Conservation (phyloP, 2,888 invertebrate genomes). For the Melieria picta region DNA sequence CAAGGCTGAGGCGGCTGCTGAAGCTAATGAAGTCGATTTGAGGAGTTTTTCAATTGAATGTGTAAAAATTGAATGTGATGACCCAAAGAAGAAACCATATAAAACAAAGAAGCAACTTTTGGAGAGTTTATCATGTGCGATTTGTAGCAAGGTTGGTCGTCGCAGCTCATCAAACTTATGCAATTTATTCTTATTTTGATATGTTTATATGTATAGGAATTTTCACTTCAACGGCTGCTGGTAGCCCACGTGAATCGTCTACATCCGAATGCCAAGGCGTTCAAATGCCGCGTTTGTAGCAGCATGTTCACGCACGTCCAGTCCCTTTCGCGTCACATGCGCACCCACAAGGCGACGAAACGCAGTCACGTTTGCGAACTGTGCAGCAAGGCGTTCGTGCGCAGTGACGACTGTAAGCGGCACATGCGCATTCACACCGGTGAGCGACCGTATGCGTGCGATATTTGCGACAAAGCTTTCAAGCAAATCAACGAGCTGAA, state of each 20-base stretch:
- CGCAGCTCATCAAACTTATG: no score
- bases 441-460: conserved; percentile 75
- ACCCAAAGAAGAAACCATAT: no score
- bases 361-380: conserved; percentile 33
- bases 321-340: conserved; percentile 45
- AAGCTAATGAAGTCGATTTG: no score
- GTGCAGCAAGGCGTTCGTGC: conserved; percentile 41
- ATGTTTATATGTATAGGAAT: conserved; percentile 33
- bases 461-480: conserved; percentile 96
- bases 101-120: no score
- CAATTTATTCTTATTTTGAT: no score
- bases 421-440: conserved; percentile 95
- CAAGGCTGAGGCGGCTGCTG: no score
- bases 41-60: no score
- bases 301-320: conserved; percentile 41
- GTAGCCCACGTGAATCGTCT: conserved; percentile 35
- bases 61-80: no score
- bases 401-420: conserved; percentile 64
- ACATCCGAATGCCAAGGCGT: conserved; percentile 44
- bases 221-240: conserved; percentile 37
- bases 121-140: no score
- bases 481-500: conserved; percentile 98
- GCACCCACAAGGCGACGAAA: conserved; percentile 32
- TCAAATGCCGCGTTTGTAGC: conserved; percentile 40
- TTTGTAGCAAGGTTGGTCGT: no score